Conservation (phyloP, 2,113 vertebrate species). For the Xiphorhynchus elegans region DNA sequence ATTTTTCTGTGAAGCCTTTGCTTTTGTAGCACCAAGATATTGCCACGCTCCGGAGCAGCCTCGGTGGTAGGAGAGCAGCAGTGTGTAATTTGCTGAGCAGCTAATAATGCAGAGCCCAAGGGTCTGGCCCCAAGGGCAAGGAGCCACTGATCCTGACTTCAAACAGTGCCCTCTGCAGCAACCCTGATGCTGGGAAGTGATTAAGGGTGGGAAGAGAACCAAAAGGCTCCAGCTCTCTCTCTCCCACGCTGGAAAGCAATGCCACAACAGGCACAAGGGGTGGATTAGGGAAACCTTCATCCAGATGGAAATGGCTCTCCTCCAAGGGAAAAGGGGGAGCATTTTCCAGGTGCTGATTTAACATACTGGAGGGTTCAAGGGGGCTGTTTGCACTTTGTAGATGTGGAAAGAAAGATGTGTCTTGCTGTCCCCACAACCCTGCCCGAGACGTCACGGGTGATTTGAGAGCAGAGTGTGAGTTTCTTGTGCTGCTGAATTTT, state of each 20-base stretch:
- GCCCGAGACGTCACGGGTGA: not conserved
- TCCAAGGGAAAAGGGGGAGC: not conserved
- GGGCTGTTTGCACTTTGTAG: not conserved
- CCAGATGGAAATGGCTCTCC: not conserved
- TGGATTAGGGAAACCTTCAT: not conserved
- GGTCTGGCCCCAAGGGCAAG: conserved; percentile 7
- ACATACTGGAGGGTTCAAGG: not conserved
- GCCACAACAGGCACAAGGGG: rapidly evolving
- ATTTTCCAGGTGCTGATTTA: not conserved
- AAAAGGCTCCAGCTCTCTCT: not conserved
- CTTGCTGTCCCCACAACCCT: not conserved
- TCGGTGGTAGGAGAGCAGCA: not conserved
- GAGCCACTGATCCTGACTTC: conserved; percentile 22
- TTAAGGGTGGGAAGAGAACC: not conserved
- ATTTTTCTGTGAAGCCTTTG: not conserved
- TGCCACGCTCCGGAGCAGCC: not conserved
- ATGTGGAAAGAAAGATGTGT: not conserved
- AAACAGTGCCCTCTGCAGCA: not conserved
- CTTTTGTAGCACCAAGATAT: not conserved
- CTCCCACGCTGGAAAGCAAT: not conserved
- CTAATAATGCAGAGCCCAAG: not conserved
- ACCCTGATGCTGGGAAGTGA: not conserved
- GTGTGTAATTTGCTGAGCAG: conserved; percentile 12
- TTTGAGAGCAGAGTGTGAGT: not conserved
- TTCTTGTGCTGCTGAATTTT: not conserved